Percentiles rank a stretch among this genome's conserved stretches.
These are phyloP conservation scores for Drosophila flavopinicola DNA, from an alignment of 2,888 invertebrate genomes.

Conservation along the genomic window DNA sequence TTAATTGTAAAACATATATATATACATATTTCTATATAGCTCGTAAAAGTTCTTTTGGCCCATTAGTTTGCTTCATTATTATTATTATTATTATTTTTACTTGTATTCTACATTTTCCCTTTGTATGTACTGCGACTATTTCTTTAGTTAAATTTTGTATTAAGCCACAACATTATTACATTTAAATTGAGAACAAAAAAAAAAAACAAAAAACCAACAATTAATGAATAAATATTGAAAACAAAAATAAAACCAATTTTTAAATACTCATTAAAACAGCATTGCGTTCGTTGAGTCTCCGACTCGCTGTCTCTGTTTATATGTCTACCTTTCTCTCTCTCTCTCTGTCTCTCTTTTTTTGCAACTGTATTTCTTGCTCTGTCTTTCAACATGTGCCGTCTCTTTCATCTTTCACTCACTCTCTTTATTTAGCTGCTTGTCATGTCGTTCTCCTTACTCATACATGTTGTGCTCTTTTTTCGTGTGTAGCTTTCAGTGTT, in stretches of 20 bases:
- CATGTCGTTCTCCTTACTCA: conserved; percentile 15
- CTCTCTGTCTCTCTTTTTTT: conserved; percentile 19
- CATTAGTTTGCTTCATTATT: conserved; percentile 25
- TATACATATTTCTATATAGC: conserved; percentile 43
- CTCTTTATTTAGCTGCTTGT: conserved; percentile 34
- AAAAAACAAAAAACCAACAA: conserved; percentile 30
- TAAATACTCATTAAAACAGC: conserved; percentile 15
- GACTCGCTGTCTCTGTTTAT: conserved; percentile 2
- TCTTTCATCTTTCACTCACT: conserved; percentile 7
- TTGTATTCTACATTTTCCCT: conserved; percentile 30
- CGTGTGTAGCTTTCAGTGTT: not conserved
- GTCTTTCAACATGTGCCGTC: not conserved
- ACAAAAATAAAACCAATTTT: conserved; percentile 33
- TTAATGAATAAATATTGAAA: conserved; percentile 52
- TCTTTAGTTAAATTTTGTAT: conserved; percentile 67
- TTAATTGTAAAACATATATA: conserved; percentile 49
- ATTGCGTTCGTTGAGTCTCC: conserved; percentile 22
- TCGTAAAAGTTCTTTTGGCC: conserved; percentile 19
- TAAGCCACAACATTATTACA: conserved; percentile 54
- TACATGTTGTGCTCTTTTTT: conserved; percentile 4
- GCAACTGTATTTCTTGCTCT: conserved; percentile 31
- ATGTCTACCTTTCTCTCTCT: conserved; percentile 4
- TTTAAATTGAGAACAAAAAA: conserved; percentile 20
- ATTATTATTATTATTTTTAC: conserved; percentile 28
- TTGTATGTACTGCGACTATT: conserved; percentile 53